Base-by-base conservation (phyloP, 2,888 invertebrate species). In the Petrophora chlorosata region DNA sequence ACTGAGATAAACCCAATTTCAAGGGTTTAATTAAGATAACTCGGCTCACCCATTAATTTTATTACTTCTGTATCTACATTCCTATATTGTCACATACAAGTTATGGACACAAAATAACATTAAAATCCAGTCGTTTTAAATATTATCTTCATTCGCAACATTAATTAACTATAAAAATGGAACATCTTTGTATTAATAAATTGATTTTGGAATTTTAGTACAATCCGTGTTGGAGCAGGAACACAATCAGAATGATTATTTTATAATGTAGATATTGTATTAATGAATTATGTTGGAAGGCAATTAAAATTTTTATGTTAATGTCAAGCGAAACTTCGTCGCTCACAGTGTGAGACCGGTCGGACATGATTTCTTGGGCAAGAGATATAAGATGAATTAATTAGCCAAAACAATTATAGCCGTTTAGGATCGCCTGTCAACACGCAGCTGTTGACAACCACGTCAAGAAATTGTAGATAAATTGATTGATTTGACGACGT, bases 301-400 rank as follows among this genome's bases (percentile, higher is more conserved):
- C 83, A 84, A 86, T 86, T 86, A 86, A 86, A 82, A 82, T 85
- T 70, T 77, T 85, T 84, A 86, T 85, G 87, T 77, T 85, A 85
- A 86, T 86, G 53, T 43, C 43, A 53, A 56, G 61, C 62, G 61
- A 67, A 70, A 62, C 61, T 59, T 61, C 64, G 63, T 25, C 40
- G 34, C 35, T 39, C 35, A 10, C 35, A 32, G 36, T 28, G 26
- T 42, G 75, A 60, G 69, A 82, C 83, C 80, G 76, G 85, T 82
- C 60, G 2, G 26, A 73, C 76, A 62, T 64, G 76, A 65, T 72
- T 62, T 75, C 73, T 70, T 73, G 72, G 65, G 56, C 63, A 60
- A 61, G 51, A 34, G 29, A 54, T 61, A 59, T 62, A 35, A 16
- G 57, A 70, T 82, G n/a, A 79, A 81, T 82, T 81, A 79, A 83